Conservation (phyloP, 1,140 invertebrate genomes). For the Drosophila takahashii region DNA sequence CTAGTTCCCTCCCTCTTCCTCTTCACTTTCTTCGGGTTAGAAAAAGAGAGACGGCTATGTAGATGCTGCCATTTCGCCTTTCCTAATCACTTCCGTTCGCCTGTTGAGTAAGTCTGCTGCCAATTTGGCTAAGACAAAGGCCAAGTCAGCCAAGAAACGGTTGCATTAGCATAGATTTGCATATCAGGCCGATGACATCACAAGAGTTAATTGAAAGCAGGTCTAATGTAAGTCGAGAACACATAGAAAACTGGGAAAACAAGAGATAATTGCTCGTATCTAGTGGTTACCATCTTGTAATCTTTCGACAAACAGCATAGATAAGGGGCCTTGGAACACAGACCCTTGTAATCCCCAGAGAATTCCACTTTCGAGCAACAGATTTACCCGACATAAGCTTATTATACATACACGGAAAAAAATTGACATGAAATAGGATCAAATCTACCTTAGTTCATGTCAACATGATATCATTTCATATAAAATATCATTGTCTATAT, state of each 20-base stretch:
- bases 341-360: constrained; percentile 35
- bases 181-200: constrained; percentile 46
- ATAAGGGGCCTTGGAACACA: constrained; percentile 22
- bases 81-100: constrained; percentile 77
- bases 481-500: too few relatives aligned
- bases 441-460: not conserved
- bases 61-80: constrained; percentile 44
- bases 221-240: constrained; percentile 11
- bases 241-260: not conserved
- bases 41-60: not conserved
- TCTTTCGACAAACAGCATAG: constrained; percentile 26
- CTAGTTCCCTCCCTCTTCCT: constrained; percentile 55
- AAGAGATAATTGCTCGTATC: constrained; percentile 10
- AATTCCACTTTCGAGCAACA: constrained; percentile 5
- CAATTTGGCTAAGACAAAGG: constrained; percentile 51
- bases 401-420: constrained; percentile 17
- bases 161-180: constrained; percentile 47
- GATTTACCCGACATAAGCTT: constrained; percentile 34
- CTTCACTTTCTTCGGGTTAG: constrained; percentile 64
- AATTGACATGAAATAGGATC: too few relatives aligned
- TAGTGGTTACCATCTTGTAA: constrained; percentile 26
- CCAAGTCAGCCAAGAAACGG: constrained; percentile 5
- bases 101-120: constrained; percentile 66
- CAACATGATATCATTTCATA: not conserved
- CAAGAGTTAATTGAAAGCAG: constrained; percentile 30